Evolutionary conservation across 2,797 vertebrate species (phyloP).

Genomic region (Crenuchus spilurus): DNA sequence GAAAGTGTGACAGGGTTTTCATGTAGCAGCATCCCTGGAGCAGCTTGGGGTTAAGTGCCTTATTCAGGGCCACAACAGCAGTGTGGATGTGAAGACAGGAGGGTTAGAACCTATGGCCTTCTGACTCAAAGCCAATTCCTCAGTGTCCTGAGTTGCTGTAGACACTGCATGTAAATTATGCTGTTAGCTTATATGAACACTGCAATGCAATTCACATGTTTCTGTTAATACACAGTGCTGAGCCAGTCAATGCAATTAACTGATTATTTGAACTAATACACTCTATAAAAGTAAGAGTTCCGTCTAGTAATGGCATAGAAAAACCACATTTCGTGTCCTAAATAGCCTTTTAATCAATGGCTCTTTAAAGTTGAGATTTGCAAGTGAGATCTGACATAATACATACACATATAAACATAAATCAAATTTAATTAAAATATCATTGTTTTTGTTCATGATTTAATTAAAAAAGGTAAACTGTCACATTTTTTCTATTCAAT

Average conservation of each 20-base stretch:
- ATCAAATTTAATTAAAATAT: too few species aligned
- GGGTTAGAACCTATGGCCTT: not conserved
- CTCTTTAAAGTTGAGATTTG: too few species aligned
- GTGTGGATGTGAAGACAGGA: not conserved
- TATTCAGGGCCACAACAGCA: slow-evolving; percentile 14
- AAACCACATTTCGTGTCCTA: too few species aligned
- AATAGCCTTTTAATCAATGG: too few species aligned
- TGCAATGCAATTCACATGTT: not conserved
- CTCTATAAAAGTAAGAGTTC: not conserved
- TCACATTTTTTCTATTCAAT: too few species aligned
- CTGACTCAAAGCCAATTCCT: not conserved
- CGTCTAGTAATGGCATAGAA: too few species aligned
- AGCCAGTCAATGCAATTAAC: not conserved
- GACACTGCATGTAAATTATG: not conserved
- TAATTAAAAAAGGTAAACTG: too few species aligned
- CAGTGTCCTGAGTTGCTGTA: not conserved
- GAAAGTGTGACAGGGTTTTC: slow-evolving; percentile 7
- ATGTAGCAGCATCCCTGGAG: slow-evolving; percentile 1
- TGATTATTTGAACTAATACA: not conserved
- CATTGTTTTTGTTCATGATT: too few species aligned
- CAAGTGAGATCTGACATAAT: too few species aligned
- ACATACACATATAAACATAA: too few species aligned
- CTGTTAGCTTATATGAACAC: not conserved
- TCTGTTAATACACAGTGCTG: not conserved
- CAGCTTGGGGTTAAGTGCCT: slow-evolving; percentile 5